Conservation (phyloP, 2,888 invertebrate species). For the Pasiphila rectangulata region DNA sequence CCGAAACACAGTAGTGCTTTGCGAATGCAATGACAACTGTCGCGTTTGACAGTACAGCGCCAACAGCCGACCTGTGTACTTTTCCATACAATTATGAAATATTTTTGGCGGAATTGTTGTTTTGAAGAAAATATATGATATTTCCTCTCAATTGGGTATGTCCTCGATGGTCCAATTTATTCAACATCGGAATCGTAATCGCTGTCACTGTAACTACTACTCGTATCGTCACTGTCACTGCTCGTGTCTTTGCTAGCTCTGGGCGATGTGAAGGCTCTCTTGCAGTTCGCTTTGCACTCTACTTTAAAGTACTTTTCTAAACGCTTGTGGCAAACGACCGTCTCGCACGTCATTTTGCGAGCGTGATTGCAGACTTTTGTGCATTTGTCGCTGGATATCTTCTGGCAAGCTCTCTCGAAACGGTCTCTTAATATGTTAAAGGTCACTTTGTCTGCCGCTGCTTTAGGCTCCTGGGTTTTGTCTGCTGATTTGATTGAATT, state of each 20-base stretch:
- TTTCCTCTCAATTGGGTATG: too few species aligned
- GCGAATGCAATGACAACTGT: too few species aligned
- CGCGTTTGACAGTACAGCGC: too few species aligned
- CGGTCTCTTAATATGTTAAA: constrained; percentile 44
- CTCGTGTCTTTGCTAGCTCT: constrained; percentile 1
- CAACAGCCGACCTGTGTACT: too few species aligned
- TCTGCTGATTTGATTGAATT: background rate
- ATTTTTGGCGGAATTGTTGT: too few species aligned
- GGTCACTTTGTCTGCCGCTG: background rate
- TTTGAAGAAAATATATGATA: too few species aligned
- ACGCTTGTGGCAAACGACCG: constrained; percentile 30
- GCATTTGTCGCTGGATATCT: constrained; percentile 43
- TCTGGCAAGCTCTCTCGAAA: constrained; percentile 47
- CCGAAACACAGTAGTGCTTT: too few species aligned
- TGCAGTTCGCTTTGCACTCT: constrained; percentile 43
- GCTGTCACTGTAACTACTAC: background rate
- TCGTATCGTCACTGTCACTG: constrained; percentile 22
- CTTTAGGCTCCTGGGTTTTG: too few species aligned
- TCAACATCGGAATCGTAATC: background rate
- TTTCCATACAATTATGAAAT: too few species aligned
- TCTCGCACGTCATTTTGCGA: constrained; percentile 32
- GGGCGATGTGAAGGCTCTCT: constrained; percentile 22
- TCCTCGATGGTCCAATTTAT: too few species aligned
- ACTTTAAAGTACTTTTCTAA: constrained; percentile 36
- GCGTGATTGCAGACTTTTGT: constrained; percentile 39